Evolutionary conservation across 2,113 vertebrate species (phyloP).

Genomic region (Tympanuchus pallidicinctus): DNA sequence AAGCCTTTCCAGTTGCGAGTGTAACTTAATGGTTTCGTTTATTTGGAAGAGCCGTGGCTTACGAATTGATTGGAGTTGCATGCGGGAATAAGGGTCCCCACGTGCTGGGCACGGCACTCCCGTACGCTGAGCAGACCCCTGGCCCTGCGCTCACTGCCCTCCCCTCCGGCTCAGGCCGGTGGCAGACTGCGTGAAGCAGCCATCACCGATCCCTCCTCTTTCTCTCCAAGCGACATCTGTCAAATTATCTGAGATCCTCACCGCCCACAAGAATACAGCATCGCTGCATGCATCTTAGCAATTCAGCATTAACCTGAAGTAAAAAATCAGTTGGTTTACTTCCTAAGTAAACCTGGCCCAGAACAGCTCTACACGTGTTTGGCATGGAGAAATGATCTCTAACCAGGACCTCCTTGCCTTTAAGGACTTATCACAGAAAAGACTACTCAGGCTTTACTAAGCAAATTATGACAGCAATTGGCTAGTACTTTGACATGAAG

Average conservation of each 20-base stretch:
- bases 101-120: not conserved
- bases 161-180: not conserved
- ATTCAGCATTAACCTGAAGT: constrained; percentile 16
- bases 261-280: constrained; percentile 40
- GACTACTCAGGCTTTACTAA: not conserved
- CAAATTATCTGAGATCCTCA: constrained; percentile 44
- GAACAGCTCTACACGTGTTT: not conserved
- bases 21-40: not conserved
- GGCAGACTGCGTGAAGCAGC: not conserved
- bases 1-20: not conserved
- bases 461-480: not conserved
- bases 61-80: not conserved
- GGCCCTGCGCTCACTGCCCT: constrained; percentile 21
- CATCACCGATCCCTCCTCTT: not conserved
- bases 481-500: not conserved
- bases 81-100: not conserved
- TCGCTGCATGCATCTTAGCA: constrained; percentile 28
- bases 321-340: constrained; percentile 37
- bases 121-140: not conserved
- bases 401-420: not conserved
- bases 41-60: not conserved
- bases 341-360: constrained; percentile 1
- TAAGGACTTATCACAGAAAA: not conserved
- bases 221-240: constrained; percentile 43
- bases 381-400: not conserved